These are phyloP conservation scores for Vandiemenella viatica DNA, from an alignment of 2,888 invertebrate genomes.

Conservation along the genomic window DNA sequence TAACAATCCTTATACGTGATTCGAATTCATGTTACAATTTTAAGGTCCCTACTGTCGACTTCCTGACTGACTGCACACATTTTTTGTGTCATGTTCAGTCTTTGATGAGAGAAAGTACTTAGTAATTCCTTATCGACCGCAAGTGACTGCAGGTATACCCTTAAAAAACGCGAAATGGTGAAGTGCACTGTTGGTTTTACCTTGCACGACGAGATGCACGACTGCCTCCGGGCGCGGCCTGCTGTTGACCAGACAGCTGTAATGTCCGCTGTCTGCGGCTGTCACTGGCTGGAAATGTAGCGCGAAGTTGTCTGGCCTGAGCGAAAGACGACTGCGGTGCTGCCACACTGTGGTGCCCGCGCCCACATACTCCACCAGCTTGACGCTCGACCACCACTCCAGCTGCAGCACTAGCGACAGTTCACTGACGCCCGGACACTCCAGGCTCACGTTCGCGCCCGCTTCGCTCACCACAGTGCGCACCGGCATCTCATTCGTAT, in stretches of 20 bases:
- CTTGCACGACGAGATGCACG: conserved; percentile 49
- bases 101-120: too few species aligned
- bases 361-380: conserved; percentile 36
- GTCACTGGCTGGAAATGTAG: conserved; percentile 45
- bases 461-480: conserved; percentile 45
- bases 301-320: conserved; percentile 43
- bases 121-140: too few species aligned
- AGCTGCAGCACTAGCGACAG: conserved; percentile 45
- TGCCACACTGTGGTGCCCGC: conserved; percentile 37
- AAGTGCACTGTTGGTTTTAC: too few species aligned
- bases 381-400: conserved; percentile 40
- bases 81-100: too few species aligned
- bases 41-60: too few species aligned
- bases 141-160: too few species aligned
- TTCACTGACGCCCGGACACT: conserved; percentile 52
- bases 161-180: too few species aligned
- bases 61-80: too few species aligned
- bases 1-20: too few species aligned
- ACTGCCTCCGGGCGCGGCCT: conserved; percentile 48
- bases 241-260: conserved; percentile 52
- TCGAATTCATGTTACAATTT: too few species aligned
- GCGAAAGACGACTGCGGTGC: conserved; percentile 38
- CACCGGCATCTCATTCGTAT: conserved; percentile 40
- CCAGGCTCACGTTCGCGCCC: conserved; percentile 46
- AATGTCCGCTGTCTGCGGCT: conserved; percentile 48